A percentile compares a stretch with the other conserved stretches of the same genome.
Evolutionary conservation across 2,113 vertebrate genomes (phyloP).

Genomic region (Smithornis capensis): DNA sequence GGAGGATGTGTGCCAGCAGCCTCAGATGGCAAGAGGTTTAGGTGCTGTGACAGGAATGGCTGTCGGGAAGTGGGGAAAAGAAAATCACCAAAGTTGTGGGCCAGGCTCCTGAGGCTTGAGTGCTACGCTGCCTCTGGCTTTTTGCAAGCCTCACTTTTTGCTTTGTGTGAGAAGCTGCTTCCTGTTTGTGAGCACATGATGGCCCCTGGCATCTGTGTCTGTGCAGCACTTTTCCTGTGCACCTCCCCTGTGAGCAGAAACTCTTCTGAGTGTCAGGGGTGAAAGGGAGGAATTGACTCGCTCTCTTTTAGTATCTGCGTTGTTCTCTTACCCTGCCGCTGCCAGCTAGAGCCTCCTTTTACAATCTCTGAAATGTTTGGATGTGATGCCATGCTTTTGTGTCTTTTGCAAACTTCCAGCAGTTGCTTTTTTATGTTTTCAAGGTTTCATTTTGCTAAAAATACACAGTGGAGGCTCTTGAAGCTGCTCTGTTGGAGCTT

Average conservation of each 20-base stretch:
- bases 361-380: background rate
- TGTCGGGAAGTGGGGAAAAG: accelerated
- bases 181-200: background rate
- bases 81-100: accelerated
- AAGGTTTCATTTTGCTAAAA: background rate
- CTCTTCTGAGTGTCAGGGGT: background rate
- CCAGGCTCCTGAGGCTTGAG: background rate
- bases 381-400: background rate
- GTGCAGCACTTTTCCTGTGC: background rate
- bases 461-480: accelerated
- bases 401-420: background rate
- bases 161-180: background rate
- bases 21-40: background rate
- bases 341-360: background rate
- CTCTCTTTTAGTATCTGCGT: background rate
- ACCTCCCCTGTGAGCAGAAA: background rate
- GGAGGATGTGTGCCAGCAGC: background rate
- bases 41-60: background rate
- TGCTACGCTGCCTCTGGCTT: accelerated
- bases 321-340: background rate
- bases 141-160: background rate
- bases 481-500: background rate
- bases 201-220: background rate
- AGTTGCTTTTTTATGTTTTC: background rate
- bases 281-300: background rate